These are phyloP conservation scores for Zosterops lateralis DNA, from an alignment of 2,113 vertebrate species.

Conservation along the genomic window DNA sequence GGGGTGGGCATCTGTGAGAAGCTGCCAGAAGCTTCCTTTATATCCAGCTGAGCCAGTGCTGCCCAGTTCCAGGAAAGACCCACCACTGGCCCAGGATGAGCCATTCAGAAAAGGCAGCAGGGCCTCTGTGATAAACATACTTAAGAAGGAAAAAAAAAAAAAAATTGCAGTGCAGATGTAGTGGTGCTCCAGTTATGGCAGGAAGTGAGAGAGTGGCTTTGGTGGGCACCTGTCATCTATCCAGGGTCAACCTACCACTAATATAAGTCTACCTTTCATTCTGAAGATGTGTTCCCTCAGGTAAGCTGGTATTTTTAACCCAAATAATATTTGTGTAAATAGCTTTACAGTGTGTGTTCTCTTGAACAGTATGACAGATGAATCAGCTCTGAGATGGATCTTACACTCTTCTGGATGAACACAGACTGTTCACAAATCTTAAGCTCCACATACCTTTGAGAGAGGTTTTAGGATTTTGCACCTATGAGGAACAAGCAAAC, in stretches of 20 bases:
- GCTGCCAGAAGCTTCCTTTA: no score
- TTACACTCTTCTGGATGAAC: neutral
- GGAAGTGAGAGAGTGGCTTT: neutral
- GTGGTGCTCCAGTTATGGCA: neutral
- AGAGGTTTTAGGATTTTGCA: neutral
- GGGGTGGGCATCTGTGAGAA: accelerated
- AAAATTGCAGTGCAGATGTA: neutral
- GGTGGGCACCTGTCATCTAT: no score
- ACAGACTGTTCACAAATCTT: neutral
- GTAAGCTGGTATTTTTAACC: neutral
- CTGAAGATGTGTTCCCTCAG: neutral
- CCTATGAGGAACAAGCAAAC: neutral
- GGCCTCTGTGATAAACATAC: neutral
- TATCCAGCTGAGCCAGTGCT: accelerated
- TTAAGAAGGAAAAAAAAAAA: neutral
- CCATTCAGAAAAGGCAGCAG: neutral
- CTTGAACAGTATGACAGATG: neutral
- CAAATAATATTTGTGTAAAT: neutral
- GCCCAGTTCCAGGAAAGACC: accelerated
- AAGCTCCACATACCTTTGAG: neutral
- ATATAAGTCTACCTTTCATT: neutral
- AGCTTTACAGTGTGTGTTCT: neutral
- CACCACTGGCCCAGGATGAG: accelerated
- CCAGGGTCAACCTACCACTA: neutral
- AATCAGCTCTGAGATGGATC: neutral